These are phyloP conservation scores for Carettochelys insculpta DNA, from an alignment of 2,113 vertebrate species.

Conservation along the genomic window DNA sequence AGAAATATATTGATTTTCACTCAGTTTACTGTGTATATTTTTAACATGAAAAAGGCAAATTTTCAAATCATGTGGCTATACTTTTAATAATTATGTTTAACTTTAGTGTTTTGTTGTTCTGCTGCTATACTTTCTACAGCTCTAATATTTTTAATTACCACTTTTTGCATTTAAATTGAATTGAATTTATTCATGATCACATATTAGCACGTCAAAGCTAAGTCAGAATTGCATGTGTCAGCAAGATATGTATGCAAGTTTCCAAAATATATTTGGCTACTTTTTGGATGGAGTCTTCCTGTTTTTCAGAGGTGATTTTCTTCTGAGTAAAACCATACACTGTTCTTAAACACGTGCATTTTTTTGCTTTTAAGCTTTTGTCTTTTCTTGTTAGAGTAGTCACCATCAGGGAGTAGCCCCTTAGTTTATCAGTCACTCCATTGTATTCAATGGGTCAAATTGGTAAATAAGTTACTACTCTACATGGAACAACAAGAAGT, in stretches of 20 bases:
- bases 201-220: neutral
- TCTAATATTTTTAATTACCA: neutral
- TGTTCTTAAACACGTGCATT: neutral
- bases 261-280: neutral
- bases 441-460: neutral
- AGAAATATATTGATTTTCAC: too few relatives aligned
- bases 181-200: neutral
- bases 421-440: neutral
- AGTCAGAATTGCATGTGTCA: neutral
- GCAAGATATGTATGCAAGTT: neutral
- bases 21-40: neutral
- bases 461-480: neutral
- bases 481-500: too few relatives aligned
- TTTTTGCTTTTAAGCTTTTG: neutral
- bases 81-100: neutral
- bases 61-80: neutral
- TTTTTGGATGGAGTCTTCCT: neutral
- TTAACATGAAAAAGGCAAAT: rapidly evolving
- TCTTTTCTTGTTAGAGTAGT: neutral
- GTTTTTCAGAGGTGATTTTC: neutral
- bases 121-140: neutral
- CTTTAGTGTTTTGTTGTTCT: neutral
- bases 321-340: neutral
- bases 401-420: neutral
- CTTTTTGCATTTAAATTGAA: neutral